Base-by-base conservation (phyloP, 2,888 invertebrate species). In the Lapara coniferarum region DNA sequence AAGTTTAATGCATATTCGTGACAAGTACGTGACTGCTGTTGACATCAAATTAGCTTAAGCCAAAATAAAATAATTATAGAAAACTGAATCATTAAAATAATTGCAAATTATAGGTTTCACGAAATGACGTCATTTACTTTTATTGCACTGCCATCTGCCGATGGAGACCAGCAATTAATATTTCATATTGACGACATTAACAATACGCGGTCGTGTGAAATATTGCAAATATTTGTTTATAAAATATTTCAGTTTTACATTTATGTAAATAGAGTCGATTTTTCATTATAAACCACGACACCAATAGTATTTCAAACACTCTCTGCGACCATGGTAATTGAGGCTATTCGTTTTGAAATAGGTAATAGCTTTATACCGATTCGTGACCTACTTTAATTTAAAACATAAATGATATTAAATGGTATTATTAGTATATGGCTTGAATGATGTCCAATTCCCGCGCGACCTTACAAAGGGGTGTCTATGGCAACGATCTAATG, bases 91-190 rank as follows among this genome's bases (percentile, higher is more conserved):
- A 72, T 72, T 72, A 74, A 75, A 77, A 78, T 73, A 78, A 75
- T 75, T 71, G 71, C 71, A 71, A 77, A 74, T 70, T 71, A 78
- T 72, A 72, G 69, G 68, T 70, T 58, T 70, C 68, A 73, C 72
- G 73, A 75, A 69, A 73, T 73, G 71, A 72, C 69, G 71, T 71
- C 71, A 73, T 79, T 79, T 75, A 75, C 78, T 79, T 78, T 78
- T 72, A 78, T 74, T 69, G 72, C 71, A 58, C 44, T 53, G 51
- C 73, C 68, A 70, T 74, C 73, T 73, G 73, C 75, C 71, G 66
- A 72, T 66, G 49, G 71, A 71, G 66, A 71, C 70, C 70, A 66
- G 70, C 66, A 69, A 66, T 66, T 69, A 77, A 73, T 75, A 75
- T 76, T 72, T 71, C 70, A 56, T 16, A 56, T 44, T 67, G 46